Base-by-base conservation (phyloP, 2,888 invertebrate species). In the Argyra leucocephala region DNA sequence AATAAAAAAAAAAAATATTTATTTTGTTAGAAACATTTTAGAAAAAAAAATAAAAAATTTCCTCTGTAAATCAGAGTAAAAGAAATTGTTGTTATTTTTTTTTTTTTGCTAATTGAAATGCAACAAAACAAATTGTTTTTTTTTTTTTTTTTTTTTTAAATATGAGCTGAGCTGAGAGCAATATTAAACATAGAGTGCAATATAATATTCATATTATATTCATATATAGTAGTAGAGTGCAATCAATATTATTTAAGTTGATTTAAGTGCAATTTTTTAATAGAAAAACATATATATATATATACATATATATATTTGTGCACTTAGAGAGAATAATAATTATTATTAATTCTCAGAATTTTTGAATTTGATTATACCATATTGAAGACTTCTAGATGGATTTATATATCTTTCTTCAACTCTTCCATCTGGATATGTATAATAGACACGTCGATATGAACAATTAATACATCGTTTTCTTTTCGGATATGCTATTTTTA, bases 391-490 rank as follows among this genome's bases (percentile, higher is more conserved):
- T 59, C 59, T 59, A 15, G 48, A 18, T 48, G 48, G 72, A 70
- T 75, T 71, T 69, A 72, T 68, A 61, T 74, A 71, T 58, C 75
- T 73, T 70, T 76, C 72, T 66, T 72, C 72, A 70, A 73, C 67
- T 64, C 73, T 72, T 66, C 76, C 76, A 69, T 75, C 74, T 65
- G 72, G 73, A 66, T 76, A 73, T 61, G 75, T 74, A 67, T 76
- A 75, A 71, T 76, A 76, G 65, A 73, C 74, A 69, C 72, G 75
- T 63, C 69, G 67, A 65, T 76, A 74, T 64, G 76, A 71, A 69
- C 77, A 77, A 66, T 74, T 74, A 31, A 73, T 69, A 70, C 78
- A 78, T 66, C 77, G 74, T 65, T 72, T 72, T 67, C 18, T 15
- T 48, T 48, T 48, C 18, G 15, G 6, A 37, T 37, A 3, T 7